Base-by-base conservation (phyloP, 2,888 invertebrate genomes). In the Steinernema hermaphroditum region DNA sequence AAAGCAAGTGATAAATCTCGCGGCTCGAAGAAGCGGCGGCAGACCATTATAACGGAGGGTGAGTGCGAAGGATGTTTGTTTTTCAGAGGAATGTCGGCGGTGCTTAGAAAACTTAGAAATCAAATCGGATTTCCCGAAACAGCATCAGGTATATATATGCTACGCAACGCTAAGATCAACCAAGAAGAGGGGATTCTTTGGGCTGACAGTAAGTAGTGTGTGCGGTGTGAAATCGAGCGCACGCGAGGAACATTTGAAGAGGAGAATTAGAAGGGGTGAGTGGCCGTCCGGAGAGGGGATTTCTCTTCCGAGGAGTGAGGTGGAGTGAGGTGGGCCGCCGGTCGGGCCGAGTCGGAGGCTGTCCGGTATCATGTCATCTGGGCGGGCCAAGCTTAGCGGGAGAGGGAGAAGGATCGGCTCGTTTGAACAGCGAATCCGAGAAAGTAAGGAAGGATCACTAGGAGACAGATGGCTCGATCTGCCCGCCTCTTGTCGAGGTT, bases 401-500 rank as follows among this genome's bases (percentile, higher is more conserved):
- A 62, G 62, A 50, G 50, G 50, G 62, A 62, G 32, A 62, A 62
- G 32, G 62, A 62, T 62, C 62, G 29, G 46, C 46, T 6, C n/a
- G n/a, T 29, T 27, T 24, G 62, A 16, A 32, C 62, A 62, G 19
- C 32, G 32, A 32, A 62, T 29, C 62, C 54, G 22, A 34, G 32
- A 6, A 32, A 29, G 32, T 27, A 62, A 32, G 32, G 32, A 50
- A 22, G 32, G 6, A 32, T 6, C 8, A 62, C 27, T n/a, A 22
- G 50, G 46, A 22, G 50, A 50, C 50, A 62, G 62, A 62, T 62
- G 62, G 62, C 62, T 62, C 32, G 62, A 62, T 62, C 62, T 62
- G 32, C 62, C 62, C 62, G 62, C 62, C 62, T 32, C 32, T 62
- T 32, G 62, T 32, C 62, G 62, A 62, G 62, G 62, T 32, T 62